Percentiles rank a stretch among this genome's conserved stretches.
Conservation (phyloP, 1,140 invertebrate species). For the Sitobion miscanthi region DNA sequence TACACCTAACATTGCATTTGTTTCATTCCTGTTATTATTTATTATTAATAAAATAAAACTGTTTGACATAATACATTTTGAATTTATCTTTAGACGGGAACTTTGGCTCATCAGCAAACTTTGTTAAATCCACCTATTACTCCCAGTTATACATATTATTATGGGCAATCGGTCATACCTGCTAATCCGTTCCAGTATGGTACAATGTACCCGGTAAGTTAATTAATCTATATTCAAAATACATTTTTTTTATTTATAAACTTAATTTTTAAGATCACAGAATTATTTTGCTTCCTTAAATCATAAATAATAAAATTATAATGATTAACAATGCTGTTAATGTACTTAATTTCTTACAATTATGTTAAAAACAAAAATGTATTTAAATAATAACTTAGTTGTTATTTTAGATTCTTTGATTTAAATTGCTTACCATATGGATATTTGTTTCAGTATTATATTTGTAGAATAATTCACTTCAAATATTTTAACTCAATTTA, state of each 20-base stretch:
- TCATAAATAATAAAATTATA: neutral
- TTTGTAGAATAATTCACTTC: neutral
- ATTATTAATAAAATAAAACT: neutral
- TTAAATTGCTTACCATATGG: neutral
- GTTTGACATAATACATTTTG: neutral
- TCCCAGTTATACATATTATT: conserved; percentile 71
- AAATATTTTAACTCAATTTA: neutral
- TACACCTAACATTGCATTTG: neutral
- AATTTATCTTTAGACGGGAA: conserved; percentile 64
- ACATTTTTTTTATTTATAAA: neutral
- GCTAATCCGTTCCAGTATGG: conserved; percentile 76
- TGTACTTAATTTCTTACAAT: neutral
- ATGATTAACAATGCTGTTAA: neutral
- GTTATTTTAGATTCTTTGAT: neutral
- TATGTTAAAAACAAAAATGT: neutral
- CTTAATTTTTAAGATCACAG: neutral
- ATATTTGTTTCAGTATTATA: neutral
- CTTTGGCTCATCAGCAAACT: conserved; percentile 69
- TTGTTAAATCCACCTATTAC: conserved; percentile 68
- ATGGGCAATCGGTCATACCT: conserved; percentile 69
- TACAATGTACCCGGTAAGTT: conserved; percentile 71
- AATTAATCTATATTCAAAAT: neutral
- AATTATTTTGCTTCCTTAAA: conserved; percentile 30
- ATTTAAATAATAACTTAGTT: neutral
- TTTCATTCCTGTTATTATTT: neutral